A percentile compares a stretch with the other conserved stretches of the same genome.
These are phyloP conservation scores for Gastracanthus pulcherrimus DNA, from an alignment of 2,888 invertebrate species.

Conservation along the genomic window DNA sequence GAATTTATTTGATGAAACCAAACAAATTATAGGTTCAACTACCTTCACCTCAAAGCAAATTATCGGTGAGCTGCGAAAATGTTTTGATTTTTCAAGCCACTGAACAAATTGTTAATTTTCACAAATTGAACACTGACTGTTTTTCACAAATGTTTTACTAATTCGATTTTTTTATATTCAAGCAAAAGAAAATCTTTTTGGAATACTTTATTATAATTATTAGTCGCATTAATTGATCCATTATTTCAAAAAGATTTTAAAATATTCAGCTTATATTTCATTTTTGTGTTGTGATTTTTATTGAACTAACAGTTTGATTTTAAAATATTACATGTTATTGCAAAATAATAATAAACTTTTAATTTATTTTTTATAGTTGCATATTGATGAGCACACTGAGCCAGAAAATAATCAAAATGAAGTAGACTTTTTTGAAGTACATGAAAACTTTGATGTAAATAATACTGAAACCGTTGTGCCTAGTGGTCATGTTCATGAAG, in stretches of 20 bases:
- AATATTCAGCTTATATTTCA: not conserved
- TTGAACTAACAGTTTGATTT: constrained; percentile 1
- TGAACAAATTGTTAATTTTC: constrained; percentile 41
- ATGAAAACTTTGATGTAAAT: constrained; percentile 78
- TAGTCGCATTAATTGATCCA: not conserved
- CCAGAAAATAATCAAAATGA: constrained; percentile 84
- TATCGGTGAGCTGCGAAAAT: constrained; percentile 71
- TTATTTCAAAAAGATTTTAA: constrained; percentile 34
- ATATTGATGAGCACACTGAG: constrained; percentile 81
- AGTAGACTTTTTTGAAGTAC: constrained; percentile 95
- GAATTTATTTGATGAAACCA: constrained; percentile 42
- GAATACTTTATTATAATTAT: not conserved
- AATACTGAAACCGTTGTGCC: constrained; percentile 62
- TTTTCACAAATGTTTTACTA: constrained; percentile 6
- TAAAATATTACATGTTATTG: not conserved
- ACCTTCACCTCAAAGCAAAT: constrained; percentile 68
- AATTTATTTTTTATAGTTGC: constrained; percentile 80
- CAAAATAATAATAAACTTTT: not conserved
- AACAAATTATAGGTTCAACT: constrained; percentile 72
- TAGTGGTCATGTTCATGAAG: constrained; percentile 54
- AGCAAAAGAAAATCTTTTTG: constrained; percentile 4
- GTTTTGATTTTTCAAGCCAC: constrained; percentile 61
- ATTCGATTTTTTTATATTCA: constrained; percentile 10
- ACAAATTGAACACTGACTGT: constrained; percentile 34
- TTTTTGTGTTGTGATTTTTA: constrained; percentile 25